phyloP scores from a whole-genome alignment of 1,140 invertebrate species.

The Dryas iulia region DNA sequence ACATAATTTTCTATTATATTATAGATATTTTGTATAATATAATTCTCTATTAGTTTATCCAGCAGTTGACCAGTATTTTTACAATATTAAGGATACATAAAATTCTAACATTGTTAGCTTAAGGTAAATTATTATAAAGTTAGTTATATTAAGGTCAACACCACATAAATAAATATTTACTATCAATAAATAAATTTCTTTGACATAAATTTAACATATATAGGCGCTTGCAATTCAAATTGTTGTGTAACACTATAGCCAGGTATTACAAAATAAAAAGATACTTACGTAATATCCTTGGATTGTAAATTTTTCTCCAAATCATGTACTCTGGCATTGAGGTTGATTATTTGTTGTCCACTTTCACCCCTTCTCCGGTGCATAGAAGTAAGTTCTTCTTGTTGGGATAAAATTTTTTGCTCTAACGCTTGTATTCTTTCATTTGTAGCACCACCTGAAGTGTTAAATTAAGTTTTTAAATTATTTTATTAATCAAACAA shows the following conservation, averaged over 20 bases:
- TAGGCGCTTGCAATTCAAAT: too few relatives aligned
- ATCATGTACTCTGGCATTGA: slow-evolving; percentile 92
- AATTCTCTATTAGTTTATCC: too few relatives aligned
- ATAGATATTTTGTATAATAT: too few relatives aligned
- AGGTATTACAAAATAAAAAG: not conserved
- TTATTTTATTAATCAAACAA: not conserved
- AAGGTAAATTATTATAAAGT: too few relatives aligned
- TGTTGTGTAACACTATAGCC: not conserved
- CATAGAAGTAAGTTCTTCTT: slow-evolving; percentile 95
- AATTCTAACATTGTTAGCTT: too few relatives aligned
- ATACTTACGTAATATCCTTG: slow-evolving; percentile 87
- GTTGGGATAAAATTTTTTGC: slow-evolving; percentile 91
- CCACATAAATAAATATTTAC: too few relatives aligned
- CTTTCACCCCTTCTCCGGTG: slow-evolving; percentile 95
- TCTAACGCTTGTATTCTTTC: slow-evolving; percentile 85
- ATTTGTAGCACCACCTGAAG: slow-evolving; percentile 64
- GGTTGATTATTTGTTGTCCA: slow-evolving; percentile 94
- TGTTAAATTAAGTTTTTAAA: not conserved
- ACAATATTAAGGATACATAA: too few relatives aligned
- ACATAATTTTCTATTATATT: too few relatives aligned
- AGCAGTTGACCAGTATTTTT: too few relatives aligned
- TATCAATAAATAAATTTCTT: too few relatives aligned
- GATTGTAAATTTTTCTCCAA: slow-evolving; percentile 88
- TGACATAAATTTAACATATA: too few relatives aligned
- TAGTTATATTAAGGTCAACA: too few relatives aligned